Conservation (phyloP, 2,888 invertebrate genomes). For the Pycnomerus fuliginosus region DNA sequence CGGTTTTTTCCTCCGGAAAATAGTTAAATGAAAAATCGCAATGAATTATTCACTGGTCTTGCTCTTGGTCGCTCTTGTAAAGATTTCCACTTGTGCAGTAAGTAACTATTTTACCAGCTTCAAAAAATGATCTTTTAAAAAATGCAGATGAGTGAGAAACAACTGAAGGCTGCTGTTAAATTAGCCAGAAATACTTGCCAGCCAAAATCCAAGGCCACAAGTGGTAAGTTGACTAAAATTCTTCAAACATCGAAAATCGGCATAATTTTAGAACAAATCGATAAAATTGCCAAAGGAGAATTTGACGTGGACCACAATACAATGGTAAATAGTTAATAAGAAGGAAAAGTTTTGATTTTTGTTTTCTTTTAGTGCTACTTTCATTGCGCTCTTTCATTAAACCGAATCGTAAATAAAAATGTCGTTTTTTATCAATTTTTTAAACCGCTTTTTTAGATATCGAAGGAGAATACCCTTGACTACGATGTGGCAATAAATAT, state of each 20-base stretch:
- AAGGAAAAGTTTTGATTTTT: constrained; percentile 1
- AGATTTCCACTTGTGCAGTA: too few relatives aligned
- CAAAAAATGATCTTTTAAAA: neutral
- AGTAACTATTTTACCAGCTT: too few relatives aligned
- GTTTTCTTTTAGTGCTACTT: constrained; percentile 52
- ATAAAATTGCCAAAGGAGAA: constrained; percentile 29
- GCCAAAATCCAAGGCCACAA: constrained; percentile 59
- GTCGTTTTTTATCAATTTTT: constrained; percentile 5
- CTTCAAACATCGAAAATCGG: neutral
- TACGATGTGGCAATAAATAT: constrained; percentile 8
- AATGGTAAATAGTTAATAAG: constrained; percentile 12
- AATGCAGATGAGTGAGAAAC: constrained; percentile 49
- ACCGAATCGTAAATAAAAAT: constrained; percentile 51
- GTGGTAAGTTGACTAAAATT: constrained; percentile 50
- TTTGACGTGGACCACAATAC: constrained; percentile 27
- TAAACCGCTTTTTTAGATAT: constrained; percentile 11
- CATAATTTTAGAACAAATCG: constrained; percentile 26
- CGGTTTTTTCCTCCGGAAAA: too few relatives aligned
- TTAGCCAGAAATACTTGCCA: constrained; percentile 63
- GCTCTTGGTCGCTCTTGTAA: too few relatives aligned
- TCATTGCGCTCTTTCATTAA: constrained; percentile 53
- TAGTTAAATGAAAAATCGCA: too few relatives aligned
- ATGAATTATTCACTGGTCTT: too few relatives aligned
- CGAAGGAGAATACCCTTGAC: constrained; percentile 20
- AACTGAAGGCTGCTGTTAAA: constrained; percentile 60